phyloP scores from a whole-genome alignment of 2,888 invertebrate species.

The Frankliniella intonsa region DNA sequence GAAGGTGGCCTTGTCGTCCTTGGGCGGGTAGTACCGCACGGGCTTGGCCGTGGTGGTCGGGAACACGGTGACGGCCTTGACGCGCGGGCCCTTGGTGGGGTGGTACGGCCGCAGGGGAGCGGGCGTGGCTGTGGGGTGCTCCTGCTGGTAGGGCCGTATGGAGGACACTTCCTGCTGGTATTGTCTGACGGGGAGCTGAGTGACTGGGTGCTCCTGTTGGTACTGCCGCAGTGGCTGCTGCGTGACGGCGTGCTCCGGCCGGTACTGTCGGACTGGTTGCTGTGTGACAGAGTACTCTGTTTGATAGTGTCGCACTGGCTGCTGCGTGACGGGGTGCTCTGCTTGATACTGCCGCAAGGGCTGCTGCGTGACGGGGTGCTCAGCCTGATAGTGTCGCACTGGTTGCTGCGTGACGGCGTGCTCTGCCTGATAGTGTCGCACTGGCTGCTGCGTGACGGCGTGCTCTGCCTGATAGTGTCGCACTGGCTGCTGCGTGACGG shows the following conservation, averaged over 20 bases:
- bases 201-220: background rate
- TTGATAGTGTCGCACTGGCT: background rate
- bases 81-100: slow-evolving; percentile 29
- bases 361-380: too few relatives aligned
- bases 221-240: background rate
- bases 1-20: slow-evolving; percentile 51
- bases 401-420: too few relatives aligned
- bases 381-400: too few relatives aligned
- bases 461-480: too few relatives aligned
- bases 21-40: slow-evolving; percentile 1
- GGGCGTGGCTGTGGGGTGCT: slow-evolving; percentile 27
- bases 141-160: background rate
- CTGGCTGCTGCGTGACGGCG: too few relatives aligned
- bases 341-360: too few relatives aligned
- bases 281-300: background rate
- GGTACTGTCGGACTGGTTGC: background rate
- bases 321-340: background rate
- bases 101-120: background rate
- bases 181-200: background rate
- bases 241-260: background rate
- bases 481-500: too few relatives aligned
- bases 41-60: slow-evolving; percentile 29
- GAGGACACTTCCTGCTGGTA: background rate
- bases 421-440: too few relatives aligned
- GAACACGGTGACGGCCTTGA: slow-evolving; percentile 39